phyloP scores from a whole-genome alignment of 2,888 invertebrate species.

The Andricus curvator region DNA sequence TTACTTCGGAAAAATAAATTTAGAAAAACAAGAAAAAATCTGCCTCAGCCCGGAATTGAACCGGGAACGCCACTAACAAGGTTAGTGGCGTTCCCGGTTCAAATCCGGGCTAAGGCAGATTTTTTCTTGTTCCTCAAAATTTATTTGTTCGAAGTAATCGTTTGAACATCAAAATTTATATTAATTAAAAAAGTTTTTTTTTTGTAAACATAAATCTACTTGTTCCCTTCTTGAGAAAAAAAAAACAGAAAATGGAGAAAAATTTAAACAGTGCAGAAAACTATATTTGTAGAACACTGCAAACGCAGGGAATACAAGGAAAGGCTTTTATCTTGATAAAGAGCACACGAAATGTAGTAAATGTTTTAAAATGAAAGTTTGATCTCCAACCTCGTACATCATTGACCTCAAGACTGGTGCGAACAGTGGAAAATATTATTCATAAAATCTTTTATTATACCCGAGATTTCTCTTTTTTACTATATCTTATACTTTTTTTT shows the following conservation, averaged over 20 bases:
- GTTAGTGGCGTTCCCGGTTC: too few relatives aligned
- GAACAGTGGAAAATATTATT: not conserved
- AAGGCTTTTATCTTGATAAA: constrained; percentile 7
- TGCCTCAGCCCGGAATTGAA: too few relatives aligned
- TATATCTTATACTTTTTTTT: not conserved
- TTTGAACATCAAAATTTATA: too few relatives aligned
- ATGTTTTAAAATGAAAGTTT: constrained; percentile 1
- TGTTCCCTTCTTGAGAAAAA: not conserved
- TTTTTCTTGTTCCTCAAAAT: too few relatives aligned
- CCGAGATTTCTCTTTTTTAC: not conserved
- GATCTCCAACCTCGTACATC: not conserved
- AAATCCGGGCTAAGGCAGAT: too few relatives aligned
- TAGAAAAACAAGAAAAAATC: too few relatives aligned
- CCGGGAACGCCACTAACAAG: too few relatives aligned
- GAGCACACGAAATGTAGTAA: not conserved
- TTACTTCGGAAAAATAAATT: too few relatives aligned
- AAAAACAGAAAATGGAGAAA: not conserved
- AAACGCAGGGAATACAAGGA: not conserved
- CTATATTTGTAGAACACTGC: not conserved
- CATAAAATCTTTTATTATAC: not conserved
- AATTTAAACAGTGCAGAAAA: not conserved
- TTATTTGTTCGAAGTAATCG: too few relatives aligned
- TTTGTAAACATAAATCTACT: not conserved
- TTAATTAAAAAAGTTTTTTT: not conserved
- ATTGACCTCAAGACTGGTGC: not conserved